Evolutionary conservation across 2,888 invertebrate genomes (phyloP).

Genomic region (Incurvaria masculella): DNA sequence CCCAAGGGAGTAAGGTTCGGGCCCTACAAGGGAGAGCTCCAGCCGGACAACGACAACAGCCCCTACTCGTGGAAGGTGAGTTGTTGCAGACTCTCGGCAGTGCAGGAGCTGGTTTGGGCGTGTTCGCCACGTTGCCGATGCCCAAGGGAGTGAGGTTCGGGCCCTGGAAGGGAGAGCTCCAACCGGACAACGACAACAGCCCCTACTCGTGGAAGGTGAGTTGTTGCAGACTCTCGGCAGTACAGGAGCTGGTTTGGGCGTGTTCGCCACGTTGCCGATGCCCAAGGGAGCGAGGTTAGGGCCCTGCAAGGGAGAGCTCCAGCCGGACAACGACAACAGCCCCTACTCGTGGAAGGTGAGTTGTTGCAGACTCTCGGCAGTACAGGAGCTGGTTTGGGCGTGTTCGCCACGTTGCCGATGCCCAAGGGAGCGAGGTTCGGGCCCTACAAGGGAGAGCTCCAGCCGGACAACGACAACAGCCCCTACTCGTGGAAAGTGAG

Average conservation of each 20-base stretch:
- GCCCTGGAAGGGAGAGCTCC: conserved; percentile 29
- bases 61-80: conserved; percentile 41
- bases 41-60: conserved; percentile 21
- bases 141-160: conserved; percentile 40
- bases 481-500: conserved; percentile 41
- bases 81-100: too few species aligned
- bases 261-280: conserved; percentile 31
- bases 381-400: conserved; percentile 37
- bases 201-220: conserved; percentile 41
- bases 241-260: conserved; percentile 37
- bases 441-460: conserved; percentile 29
- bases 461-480: conserved; percentile 21
- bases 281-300: conserved; percentile 40
- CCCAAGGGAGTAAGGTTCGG: conserved; percentile 40
- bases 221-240: too few species aligned
- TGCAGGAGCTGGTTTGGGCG: conserved; percentile 37
- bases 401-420: conserved; percentile 31
- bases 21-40: conserved; percentile 29
- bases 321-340: conserved; percentile 21
- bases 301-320: conserved; percentile 29
- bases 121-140: conserved; percentile 31
- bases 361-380: too few species aligned
- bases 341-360: conserved; percentile 41
- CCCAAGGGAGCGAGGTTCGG: conserved; percentile 40
- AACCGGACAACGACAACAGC: conserved; percentile 21